Conservation (phyloP, 2,113 vertebrate species). For the Ophiodon elongatus region DNA sequence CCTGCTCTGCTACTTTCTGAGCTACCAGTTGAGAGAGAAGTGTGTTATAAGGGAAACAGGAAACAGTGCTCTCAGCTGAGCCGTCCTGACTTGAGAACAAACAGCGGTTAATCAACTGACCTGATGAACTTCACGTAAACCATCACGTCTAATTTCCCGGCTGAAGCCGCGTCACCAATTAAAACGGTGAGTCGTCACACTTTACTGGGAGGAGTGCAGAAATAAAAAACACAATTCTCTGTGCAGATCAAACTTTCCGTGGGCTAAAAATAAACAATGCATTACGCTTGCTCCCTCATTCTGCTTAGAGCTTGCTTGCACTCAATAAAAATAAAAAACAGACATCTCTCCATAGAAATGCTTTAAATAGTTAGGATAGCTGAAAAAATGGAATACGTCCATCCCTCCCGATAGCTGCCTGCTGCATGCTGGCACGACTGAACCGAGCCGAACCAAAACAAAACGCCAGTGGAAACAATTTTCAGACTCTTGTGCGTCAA, state of each 20-base stretch:
- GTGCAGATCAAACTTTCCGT: not conserved
- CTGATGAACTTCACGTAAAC: not conserved
- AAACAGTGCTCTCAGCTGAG: constrained; percentile 12
- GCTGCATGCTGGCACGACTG: not conserved
- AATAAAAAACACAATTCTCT: not conserved
- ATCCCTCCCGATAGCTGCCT: not conserved
- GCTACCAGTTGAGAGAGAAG: constrained; percentile 11
- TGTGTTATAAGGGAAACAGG: constrained; percentile 31
- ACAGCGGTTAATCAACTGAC: not conserved
- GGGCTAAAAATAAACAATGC: constrained; percentile 19
- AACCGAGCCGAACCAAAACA: accelerated
- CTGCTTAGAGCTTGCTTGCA: not conserved
- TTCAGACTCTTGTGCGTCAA: not conserved
- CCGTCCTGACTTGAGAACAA: not conserved
- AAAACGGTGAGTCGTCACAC: not conserved
- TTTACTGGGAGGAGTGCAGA: not conserved
- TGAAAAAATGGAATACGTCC: constrained; percentile 5
- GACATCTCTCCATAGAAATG: not conserved
- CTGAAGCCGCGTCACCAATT: not conserved
- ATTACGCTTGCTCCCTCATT: not conserved
- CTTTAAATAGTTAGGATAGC: constrained; percentile 26
- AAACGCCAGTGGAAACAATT: not conserved
- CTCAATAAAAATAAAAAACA: constrained; percentile 2
- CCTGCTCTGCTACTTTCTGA: not conserved
- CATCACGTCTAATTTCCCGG: not conserved